Evolutionary conservation across 37 sponge, comb jelly and placozoan species (phyloP), one percentile per base, ranked within the genome.

Genomic region (Mnemiopsis leidyi): DNA sequence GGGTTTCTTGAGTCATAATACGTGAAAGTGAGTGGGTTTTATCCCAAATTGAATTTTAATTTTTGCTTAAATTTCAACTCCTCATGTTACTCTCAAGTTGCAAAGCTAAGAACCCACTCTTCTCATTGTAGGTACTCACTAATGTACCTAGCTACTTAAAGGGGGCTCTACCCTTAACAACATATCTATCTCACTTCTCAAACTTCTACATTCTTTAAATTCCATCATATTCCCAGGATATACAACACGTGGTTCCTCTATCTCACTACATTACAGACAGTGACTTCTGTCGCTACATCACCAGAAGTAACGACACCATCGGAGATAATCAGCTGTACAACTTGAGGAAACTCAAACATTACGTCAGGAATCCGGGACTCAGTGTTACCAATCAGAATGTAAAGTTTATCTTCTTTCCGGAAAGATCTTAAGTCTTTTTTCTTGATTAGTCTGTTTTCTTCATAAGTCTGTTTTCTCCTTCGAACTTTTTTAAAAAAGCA

Each of bases 331-430:
- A 85, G 48, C 61, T 85, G 3, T 85, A 85, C 61, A 36, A 85
- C 48, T 29, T 85, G 29, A 18, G 61, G 90, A 85, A 85, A 39
- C 35, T 85, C 23, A 28, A 37, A 26, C 38, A 35, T 23, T 85
- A 85, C 90, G 90, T 33, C 5, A 35, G 90, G 48, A 85, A 85
- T 21, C 90, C 90, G 3, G 61, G 61, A 24, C 61, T 85, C 61
- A 85, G 90, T 38, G 90, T 85, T n/a, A 36, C 90, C 1, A 85
- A 85, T 25, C 90, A 85, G 30, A 85, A 85, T 39, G 90, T 85
- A 29, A 39, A n/a, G n/a, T n/a, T n/a, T n/a, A n/a, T n/a, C n/a
- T n/a, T n/a, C n/a, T n/a, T n/a, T n/a, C n/a, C n/a, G n/a, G n/a
- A n/a, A n/a, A n/a, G n/a, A n/a, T n/a, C n/a, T n/a, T n/a, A n/a